A percentile compares a stretch with the other conserved stretches of the same genome.
Evolutionary conservation across 1,140 invertebrate genomes (phyloP).

Genomic region (Artemia franciscana): DNA sequence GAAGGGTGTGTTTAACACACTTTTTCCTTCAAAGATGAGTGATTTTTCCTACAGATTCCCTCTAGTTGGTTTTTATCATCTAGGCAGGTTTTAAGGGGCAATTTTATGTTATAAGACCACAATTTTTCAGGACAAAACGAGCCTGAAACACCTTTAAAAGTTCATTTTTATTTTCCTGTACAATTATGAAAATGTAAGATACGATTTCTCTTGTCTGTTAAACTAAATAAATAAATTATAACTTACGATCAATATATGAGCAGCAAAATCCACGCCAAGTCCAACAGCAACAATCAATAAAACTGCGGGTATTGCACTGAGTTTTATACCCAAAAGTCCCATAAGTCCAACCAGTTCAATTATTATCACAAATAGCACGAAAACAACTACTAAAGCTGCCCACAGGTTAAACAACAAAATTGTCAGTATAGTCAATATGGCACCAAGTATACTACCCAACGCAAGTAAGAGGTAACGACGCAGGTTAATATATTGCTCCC

Average conservation of each 20-base stretch:
- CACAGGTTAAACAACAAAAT: constrained; percentile 58
- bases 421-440: constrained; percentile 43
- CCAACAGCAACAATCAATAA: constrained; percentile 66
- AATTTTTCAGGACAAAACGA: too few species aligned
- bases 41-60: too few species aligned
- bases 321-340: constrained; percentile 56
- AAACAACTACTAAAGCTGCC: constrained; percentile 49
- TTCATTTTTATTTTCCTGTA: too few species aligned
- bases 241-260: constrained; percentile 60
- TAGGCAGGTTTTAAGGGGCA: too few species aligned
- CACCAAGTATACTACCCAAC: constrained; percentile 44
- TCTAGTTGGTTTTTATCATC: too few species aligned
- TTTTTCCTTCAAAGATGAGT: too few species aligned
- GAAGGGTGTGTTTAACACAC: too few species aligned
- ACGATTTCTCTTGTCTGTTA: too few species aligned
- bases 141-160: too few species aligned
- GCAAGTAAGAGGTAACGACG: constrained; percentile 49
- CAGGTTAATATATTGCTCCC: constrained; percentile 86
- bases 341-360: constrained; percentile 69
- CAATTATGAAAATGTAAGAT: too few species aligned
- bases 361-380: constrained; percentile 44
- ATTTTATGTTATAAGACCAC: too few species aligned
- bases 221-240: too few species aligned
- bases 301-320: constrained; percentile 73
- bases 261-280: constrained; percentile 62